phyloP scores from a whole-genome alignment of 2,888 invertebrate species.

The Neria commutata region DNA sequence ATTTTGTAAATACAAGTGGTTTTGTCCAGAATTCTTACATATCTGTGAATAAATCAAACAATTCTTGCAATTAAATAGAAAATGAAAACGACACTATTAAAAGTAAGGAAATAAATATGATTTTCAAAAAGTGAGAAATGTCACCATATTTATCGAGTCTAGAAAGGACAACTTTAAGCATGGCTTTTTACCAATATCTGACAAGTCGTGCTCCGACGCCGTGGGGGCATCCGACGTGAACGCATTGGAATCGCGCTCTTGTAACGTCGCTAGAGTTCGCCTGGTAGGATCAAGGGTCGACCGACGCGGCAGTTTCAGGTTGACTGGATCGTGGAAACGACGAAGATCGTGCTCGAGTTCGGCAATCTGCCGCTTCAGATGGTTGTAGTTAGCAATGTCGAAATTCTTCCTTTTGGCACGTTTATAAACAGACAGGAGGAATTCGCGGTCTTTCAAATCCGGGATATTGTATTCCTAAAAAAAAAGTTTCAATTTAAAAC shows the following conservation, averaged over 20 bases:
- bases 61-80: too few relatives aligned
- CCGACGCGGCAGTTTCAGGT: conserved; percentile 69
- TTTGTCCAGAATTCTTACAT: background rate
- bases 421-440: conserved; percentile 83
- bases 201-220: too few relatives aligned
- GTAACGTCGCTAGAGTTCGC: conserved; percentile 28
- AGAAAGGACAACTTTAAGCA: conserved; percentile 37
- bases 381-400: conserved; percentile 84
- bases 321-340: conserved; percentile 78
- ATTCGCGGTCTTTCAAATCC: conserved; percentile 87
- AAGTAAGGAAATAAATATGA: background rate
- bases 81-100: too few relatives aligned
- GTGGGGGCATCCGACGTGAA: too few relatives aligned
- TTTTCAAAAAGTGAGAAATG: background rate
- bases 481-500: background rate
- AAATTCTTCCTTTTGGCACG: conserved; percentile 84
- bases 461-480: conserved; percentile 86
- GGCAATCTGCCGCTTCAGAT: conserved; percentile 75
- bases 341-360: conserved; percentile 76
- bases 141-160: conserved; percentile 34
- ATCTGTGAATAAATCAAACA: background rate
- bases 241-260: too few relatives aligned
- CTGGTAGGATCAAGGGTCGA: conserved; percentile 53
- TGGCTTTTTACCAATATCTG: background rate
- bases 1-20: background rate